These are phyloP conservation scores for Crenuchus spilurus DNA, from an alignment of 2,797 vertebrate species.

Conservation along the genomic window DNA sequence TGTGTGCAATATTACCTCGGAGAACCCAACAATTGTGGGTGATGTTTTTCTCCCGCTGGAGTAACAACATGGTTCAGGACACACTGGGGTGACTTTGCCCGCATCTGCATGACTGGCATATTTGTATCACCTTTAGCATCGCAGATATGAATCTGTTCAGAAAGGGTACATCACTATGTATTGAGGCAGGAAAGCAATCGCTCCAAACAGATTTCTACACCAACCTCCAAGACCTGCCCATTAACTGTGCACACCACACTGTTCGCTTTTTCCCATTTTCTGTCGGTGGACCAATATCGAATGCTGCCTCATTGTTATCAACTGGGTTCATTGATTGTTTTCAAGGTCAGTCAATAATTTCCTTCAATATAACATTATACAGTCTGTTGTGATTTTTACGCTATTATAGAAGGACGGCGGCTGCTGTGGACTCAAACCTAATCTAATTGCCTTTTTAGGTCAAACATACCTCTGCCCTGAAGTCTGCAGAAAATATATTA, in stretches of 20 bases:
- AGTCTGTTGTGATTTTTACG: constrained; percentile 27
- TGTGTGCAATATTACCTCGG: not conserved
- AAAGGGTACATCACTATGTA: constrained; percentile 34
- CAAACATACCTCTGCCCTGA: not conserved
- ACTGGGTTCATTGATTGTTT: constrained; percentile 42
- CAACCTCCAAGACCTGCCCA: constrained; percentile 22
- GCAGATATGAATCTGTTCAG: constrained; percentile 19
- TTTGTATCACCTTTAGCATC: constrained; percentile 20
- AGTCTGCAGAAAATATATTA: not conserved
- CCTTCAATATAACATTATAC: constrained; percentile 24
- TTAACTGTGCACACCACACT: constrained; percentile 26
- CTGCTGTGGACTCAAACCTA: not conserved
- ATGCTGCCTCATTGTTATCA: constrained; percentile 39
- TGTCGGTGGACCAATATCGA: constrained; percentile 39
- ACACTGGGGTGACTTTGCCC: not conserved
- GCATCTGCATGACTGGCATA: not conserved
- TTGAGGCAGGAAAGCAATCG: constrained; percentile 31
- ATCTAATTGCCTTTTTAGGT: constrained; percentile 22
- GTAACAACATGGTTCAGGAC: not conserved
- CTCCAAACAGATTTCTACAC: constrained; percentile 31
- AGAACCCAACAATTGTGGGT: not conserved
- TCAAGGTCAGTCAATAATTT: constrained; percentile 52
- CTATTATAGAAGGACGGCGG: not conserved
- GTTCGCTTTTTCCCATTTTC: constrained; percentile 46
- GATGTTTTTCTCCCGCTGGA: not conserved